phyloP scores from a whole-genome alignment of 2,797 vertebrate species.

The Falco peregrinus region DNA sequence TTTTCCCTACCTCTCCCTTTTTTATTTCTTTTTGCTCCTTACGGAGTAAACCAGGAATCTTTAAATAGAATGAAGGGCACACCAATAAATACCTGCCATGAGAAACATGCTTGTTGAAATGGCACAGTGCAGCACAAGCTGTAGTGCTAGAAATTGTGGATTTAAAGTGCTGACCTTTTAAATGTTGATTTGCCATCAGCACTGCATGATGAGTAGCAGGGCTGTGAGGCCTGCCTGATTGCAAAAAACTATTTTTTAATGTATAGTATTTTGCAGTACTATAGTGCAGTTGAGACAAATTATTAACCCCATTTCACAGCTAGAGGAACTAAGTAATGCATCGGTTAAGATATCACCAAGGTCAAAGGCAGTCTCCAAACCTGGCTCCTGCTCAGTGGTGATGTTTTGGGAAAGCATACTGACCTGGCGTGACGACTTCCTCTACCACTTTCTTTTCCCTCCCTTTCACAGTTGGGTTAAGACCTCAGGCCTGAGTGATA shows the following conservation, averaged over 20 bases:
- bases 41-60: neutral
- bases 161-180: neutral
- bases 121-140: neutral
- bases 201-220: neutral
- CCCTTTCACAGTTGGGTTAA: neutral
- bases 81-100: neutral
- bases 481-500: neutral
- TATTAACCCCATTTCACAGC: neutral
- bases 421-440: neutral
- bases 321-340: neutral
- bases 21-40: neutral
- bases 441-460: neutral
- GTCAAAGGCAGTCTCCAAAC: neutral
- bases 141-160: neutral
- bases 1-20: neutral
- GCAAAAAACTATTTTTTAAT: neutral
- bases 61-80: neutral
- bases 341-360: neutral
- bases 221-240: neutral
- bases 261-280: neutral
- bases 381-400: neutral
- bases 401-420: neutral
- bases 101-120: neutral
- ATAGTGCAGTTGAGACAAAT: neutral
- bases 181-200: neutral